Base-by-base conservation (phyloP, 2,888 invertebrate genomes). In the Temnothorax rugatulus region DNA sequence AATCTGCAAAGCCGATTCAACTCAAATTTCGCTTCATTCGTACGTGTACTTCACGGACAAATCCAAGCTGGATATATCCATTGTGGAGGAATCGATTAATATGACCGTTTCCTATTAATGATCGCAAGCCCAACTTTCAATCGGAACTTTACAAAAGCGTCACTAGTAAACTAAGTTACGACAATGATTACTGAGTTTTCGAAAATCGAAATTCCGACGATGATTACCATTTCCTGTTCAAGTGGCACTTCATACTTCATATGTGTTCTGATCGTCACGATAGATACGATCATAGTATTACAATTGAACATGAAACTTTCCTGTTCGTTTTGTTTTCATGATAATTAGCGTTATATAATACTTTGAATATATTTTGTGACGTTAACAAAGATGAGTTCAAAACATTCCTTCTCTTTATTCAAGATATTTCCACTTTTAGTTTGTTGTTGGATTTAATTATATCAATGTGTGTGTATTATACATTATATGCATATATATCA, bases 1-100 rank as follows among this genome's bases (percentile, higher is more conserved):
- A 76, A 76, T 66, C 50, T 66, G 41, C 52, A 76, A 76, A 76
- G 25, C 34, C 61, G 47, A 76, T 76, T 76, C 47, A 15, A 38
- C 15, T 29, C 13, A 52, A 52, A 52, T 41, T 38, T 76, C 68
- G n/a, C 52, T 41, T 66, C 38, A 76, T 52, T 76, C 50, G 21
- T 64, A 66, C 4, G 38, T 64, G 38, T 76, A 50, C 15, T 18
- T 38, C 18, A 76, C 18, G 38, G 4, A 18, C 11, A 13, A 25
- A 52, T 66, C 11, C 11, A 25, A 52, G 52, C n/a, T 64, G 18
- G 38, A 52, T 76, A 38, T 75, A 75, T 66, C 18, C 18, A 52
- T 8, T 25, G 9, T 18, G 13, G 21, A 66, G 38, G 13, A 52
- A 76, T 38, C 66, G 50, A 64, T 76, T 66, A 38, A 76, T 66